Evolutionary conservation across 1,140 invertebrate genomes (phyloP).

Genomic region (Zaprionus inermis): DNA sequence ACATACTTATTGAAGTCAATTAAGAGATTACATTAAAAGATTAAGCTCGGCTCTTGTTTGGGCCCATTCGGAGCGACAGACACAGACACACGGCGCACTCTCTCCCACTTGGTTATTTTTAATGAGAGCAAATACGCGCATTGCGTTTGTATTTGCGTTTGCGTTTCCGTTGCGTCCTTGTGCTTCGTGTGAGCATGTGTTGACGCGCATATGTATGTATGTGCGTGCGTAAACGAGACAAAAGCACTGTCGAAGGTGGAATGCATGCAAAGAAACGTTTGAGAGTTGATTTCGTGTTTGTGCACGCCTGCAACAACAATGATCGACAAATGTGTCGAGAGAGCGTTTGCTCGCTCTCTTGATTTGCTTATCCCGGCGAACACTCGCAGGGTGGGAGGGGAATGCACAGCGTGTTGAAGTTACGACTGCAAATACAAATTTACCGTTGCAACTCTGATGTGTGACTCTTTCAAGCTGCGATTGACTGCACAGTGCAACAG

Average conservation of each 20-base stretch:
- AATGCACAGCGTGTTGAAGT: background rate
- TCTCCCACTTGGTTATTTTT: constrained; percentile 2
- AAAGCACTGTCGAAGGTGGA: background rate
- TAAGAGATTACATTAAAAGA: constrained; percentile 10
- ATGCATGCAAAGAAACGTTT: background rate
- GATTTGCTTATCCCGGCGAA: background rate
- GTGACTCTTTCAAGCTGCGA: background rate
- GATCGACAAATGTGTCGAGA: background rate
- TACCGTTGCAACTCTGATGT: background rate
- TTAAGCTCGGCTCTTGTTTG: constrained; percentile 4
- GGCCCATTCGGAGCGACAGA: background rate
- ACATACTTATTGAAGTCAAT: constrained; percentile 10
- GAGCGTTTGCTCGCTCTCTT: background rate
- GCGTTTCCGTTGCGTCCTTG: constrained; percentile 2
- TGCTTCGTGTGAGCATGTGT: background rate
- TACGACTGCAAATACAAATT: background rate
- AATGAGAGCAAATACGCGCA: constrained; percentile 6
- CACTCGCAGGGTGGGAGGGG: background rate
- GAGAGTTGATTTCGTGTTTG: background rate
- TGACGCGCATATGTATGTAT: background rate
- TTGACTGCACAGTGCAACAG: background rate
- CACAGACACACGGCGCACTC: background rate
- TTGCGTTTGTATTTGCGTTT: constrained; percentile 2
- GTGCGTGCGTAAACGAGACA: background rate
- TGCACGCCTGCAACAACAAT: constrained; percentile 4